Base-by-base conservation (phyloP, 2,888 invertebrate species). In the Aquatica leii region DNA sequence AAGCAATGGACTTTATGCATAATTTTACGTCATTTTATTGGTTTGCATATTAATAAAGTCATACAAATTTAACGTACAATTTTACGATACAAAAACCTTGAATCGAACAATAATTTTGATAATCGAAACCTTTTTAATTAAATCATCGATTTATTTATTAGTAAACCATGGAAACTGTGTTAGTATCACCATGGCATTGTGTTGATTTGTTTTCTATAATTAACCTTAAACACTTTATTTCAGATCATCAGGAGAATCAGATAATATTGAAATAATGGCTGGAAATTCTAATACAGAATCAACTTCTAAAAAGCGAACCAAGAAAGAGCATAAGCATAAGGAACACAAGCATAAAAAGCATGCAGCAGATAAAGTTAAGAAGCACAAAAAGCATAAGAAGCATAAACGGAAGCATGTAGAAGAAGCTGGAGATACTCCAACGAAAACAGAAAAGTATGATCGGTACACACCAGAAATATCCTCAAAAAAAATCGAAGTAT, bases 321-420 rank as follows among this genome's bases (percentile, higher is more conserved):
- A 89, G 76, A 86, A 87, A 71, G 83, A 84, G 57, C 84, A 84
- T 73, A 87, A 86, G 69, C 84, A 84, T 40, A 43, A 43, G 41
- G 41, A 31, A 3, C 66, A 66, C 72, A 86, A 86, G 75, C 84
- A 85, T 72, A 84, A 83, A 71, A 84, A 85, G 62, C 83, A 82
- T 70, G 71, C 77, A 17, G 72, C 77, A 1, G 85, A 85, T 17
- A 87, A 82, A 61, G 83, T 82, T 66, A 88, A 87, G 73, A 90
- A 88, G 75, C 87, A 86, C 74, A 88, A 87, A 73, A 90, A 89
- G 76, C 87, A 86, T 75, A 85, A 89, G 80, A 85, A 88, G 79
- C 80, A 88, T 73, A 84, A 83, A 74, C 77, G 86, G 76, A 84
- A 86, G 75, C 80, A 79, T 21, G 80, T 77, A 60, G 70, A 82